These are phyloP conservation scores for Diplosoma virens DNA, from an alignment of 23 tunicate species.

Conservation along the genomic window DNA sequence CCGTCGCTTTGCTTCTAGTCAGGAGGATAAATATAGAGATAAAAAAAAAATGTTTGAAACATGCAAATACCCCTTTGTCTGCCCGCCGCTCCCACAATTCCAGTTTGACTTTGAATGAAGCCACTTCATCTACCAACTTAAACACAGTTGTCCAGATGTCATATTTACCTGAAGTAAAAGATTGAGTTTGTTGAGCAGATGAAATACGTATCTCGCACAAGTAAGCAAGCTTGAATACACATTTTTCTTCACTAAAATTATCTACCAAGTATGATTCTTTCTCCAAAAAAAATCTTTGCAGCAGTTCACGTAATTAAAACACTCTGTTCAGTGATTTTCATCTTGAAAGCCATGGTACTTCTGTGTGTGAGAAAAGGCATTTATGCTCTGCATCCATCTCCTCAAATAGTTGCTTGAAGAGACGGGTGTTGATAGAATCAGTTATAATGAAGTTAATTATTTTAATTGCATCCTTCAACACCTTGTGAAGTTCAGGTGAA, in stretches of 20 bases:
- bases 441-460: not conserved
- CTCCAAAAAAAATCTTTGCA: conserved; percentile 13
- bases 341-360: too few species aligned
- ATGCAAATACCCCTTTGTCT: not conserved
- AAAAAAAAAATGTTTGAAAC: conserved; percentile 30
- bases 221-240: not conserved
- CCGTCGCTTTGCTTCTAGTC: too few species aligned
- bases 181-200: not conserved
- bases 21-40: too few species aligned
- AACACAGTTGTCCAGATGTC: too few species aligned
- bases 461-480: not conserved
- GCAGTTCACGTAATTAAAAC: not conserved
- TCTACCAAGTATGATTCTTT: not conserved
- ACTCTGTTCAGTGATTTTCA: conserved; percentile 1
- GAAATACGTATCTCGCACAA: conserved; percentile 6
- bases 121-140: too few species aligned
- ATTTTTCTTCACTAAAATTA: not conserved
- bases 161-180: too few species aligned
- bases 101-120: conserved; percentile 27
- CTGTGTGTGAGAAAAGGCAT: too few species aligned
- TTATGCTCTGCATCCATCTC: too few species aligned
- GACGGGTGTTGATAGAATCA: not conserved
- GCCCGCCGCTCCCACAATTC: conserved; percentile 29
- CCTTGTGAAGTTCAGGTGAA: not conserved
- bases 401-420: not conserved